phyloP scores from a whole-genome alignment of 2,888 invertebrate species.

The Cosmia trapezina region DNA sequence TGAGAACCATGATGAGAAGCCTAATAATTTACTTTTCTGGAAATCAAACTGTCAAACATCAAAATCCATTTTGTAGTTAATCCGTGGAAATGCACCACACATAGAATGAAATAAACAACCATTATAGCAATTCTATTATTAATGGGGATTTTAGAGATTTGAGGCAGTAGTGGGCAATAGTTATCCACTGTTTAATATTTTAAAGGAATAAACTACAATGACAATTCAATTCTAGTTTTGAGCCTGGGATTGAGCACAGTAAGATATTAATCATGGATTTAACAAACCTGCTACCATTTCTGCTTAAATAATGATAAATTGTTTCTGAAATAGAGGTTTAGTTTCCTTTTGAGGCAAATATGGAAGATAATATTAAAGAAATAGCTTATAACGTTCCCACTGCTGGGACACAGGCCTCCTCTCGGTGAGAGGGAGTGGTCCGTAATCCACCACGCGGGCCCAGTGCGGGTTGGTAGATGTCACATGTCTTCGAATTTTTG shows the following conservation, averaged over 20 bases:
- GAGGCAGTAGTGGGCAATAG: background rate
- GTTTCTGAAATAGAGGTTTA: background rate
- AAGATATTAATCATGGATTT: conserved; percentile 12
- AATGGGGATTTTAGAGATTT: conserved; percentile 4
- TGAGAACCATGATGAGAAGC: too few species aligned
- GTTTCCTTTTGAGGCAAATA: background rate
- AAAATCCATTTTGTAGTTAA: background rate
- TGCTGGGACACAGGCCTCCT: too few species aligned
- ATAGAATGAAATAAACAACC: background rate
- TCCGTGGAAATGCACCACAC: background rate
- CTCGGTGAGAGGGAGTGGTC: too few species aligned
- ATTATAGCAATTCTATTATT: background rate
- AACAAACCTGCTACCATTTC: background rate
- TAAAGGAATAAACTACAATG: conserved; percentile 2
- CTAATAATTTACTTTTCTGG: background rate
- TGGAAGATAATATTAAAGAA: too few species aligned
- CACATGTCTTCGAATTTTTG: too few species aligned
- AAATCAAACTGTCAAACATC: background rate
- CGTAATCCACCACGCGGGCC: too few species aligned
- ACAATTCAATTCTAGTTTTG: background rate
- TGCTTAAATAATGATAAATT: background rate
- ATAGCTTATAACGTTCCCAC: too few species aligned
- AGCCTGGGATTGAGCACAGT: background rate
- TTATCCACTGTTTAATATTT: conserved; percentile 4
- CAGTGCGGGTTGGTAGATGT: too few species aligned